Evolutionary conservation across 2,113 vertebrate species (phyloP).

Genomic region (Anarhynchus alexandrinus): DNA sequence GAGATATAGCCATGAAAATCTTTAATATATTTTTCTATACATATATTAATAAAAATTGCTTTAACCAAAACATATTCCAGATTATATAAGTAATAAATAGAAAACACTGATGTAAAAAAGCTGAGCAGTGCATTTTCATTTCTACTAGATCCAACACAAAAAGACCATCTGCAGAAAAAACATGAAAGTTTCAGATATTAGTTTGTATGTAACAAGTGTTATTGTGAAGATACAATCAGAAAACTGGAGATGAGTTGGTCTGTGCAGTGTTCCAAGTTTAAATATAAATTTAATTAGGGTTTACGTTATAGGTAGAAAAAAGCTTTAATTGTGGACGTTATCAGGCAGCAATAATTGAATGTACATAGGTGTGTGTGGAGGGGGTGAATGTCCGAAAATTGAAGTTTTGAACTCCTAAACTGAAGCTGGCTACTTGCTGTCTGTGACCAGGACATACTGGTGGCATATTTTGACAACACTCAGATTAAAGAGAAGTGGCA

Average conservation of each 20-base stretch:
- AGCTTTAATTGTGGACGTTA: fast-evolving
- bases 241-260: not conserved
- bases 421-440: not conserved
- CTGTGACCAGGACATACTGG: no score
- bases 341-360: not conserved
- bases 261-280: not conserved
- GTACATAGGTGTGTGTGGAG: not conserved
- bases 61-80: not conserved
- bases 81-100: not conserved
- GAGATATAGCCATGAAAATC: not conserved
- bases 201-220: not conserved
- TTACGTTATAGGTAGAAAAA: not conserved
- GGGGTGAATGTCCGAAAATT: fast-evolving
- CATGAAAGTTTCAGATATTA: not conserved
- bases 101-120: not conserved
- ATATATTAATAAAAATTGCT: not conserved
- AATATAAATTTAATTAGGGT: not conserved
- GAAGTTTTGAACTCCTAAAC: not conserved
- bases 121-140: not conserved
- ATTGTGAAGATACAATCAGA: not conserved
- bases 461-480: not conserved
- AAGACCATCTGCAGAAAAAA: not conserved
- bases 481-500: not conserved
- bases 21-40: not conserved
- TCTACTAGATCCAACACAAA: not conserved